A percentile compares a stretch with the other conserved stretches of the same genome.
Evolutionary conservation across 2,888 invertebrate species (phyloP).

Genomic region (Phytoseiulus persimilis): DNA sequence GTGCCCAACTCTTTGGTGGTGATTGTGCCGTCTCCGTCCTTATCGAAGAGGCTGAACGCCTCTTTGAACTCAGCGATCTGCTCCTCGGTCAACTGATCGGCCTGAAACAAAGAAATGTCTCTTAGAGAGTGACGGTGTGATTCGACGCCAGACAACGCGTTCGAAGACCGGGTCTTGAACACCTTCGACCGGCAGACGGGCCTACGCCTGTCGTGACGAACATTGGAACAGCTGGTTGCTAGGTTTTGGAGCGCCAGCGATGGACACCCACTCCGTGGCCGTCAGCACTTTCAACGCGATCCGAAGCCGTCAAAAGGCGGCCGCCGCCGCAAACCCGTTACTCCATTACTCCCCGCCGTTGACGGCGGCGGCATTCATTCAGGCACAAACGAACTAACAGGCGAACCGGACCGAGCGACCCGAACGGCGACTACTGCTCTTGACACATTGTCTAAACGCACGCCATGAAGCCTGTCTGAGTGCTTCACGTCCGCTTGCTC

Average conservation of each 20-base stretch:
- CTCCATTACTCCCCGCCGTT: not conserved
- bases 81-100: constrained; percentile 79
- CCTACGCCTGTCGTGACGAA: not conserved
- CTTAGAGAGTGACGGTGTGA: not conserved
- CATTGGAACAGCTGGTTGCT: not conserved
- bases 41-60: constrained; percentile 98
- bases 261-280: not conserved
- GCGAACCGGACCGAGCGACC: not conserved
- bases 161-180: not conserved
- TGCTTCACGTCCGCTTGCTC: no score
- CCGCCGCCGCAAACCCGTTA: not conserved
- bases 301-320: not conserved
- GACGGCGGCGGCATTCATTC: not conserved
- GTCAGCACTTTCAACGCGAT: not conserved
- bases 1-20: constrained; percentile 99
- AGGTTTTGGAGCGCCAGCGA: not conserved
- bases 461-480: not conserved
- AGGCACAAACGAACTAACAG: not conserved
- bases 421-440: not conserved
- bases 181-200: not conserved
- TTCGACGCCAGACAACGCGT: not conserved
- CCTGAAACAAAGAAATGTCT: constrained; percentile 45
- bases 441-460: not conserved
- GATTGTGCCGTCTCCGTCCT: constrained; percentile 98
- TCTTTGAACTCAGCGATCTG: constrained; percentile 99